Evolutionary conservation across 2,888 invertebrate genomes (phyloP), one percentile per base, ranked within the genome.

Genomic region (Tetropium fuscum): DNA sequence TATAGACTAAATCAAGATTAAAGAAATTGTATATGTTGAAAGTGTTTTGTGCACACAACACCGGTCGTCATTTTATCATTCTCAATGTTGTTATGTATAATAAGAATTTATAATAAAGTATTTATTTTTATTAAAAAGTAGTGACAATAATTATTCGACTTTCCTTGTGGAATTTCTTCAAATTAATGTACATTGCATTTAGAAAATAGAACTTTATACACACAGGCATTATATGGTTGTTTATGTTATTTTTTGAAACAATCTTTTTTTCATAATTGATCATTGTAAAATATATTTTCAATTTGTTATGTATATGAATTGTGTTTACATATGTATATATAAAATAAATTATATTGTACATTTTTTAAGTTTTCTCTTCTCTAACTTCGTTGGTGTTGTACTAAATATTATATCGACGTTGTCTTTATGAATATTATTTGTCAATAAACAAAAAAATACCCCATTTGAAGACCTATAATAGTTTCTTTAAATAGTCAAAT

Each of bases 281-380:
- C 34, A 19, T 51, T 48, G 30, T 18, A 43, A 55, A 38, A 30
- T 8, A 7, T 53, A 48, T 45, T 47, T n/a, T 22, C 16, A 53
- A 48, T 41, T 49, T 47, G 54, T 62, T 51, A 58, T 45, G 49
- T 18, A 43, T 58, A 59, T 38, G 30, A 59, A 11, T 53, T 54
- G 32, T 49, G 47, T 60, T 34, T 41, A 49, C 53, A 40, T 55
- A 55, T 56, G 49, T 62, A 63, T 60, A 62, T 60, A 65, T 61
- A n/a, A 55, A 65, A 65, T 60, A 58, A 62, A 62, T 63, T 63
- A 53, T 65, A 60, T 60, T 65, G 60, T 58, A 60, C 59, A 58
- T 59, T 57, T 49, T 19, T 4, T 30, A n/a, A n/a, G n/a, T n/a
- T n/a, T n/a, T n/a, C n/a, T n/a, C n/a, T n/a, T n/a, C n/a, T n/a